Evolutionary conservation across 2,797 vertebrate species (phyloP).

Genomic region (Lophotriccus pileatus): DNA sequence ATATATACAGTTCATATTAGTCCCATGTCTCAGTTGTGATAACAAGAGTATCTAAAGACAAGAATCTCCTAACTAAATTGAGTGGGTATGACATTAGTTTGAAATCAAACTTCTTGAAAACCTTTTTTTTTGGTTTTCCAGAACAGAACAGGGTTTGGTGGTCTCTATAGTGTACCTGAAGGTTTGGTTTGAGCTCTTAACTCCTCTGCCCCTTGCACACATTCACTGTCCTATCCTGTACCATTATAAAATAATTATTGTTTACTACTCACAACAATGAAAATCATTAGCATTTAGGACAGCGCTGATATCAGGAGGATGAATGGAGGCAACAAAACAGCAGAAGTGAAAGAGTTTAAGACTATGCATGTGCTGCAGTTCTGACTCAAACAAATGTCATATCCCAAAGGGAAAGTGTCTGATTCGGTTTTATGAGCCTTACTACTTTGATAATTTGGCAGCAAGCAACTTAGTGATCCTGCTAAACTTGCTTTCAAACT

Average conservation of each 20-base stretch:
- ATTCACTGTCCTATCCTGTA: not conserved
- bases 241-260: not conserved
- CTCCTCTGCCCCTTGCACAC: not conserved
- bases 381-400: not conserved
- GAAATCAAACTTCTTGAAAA: not conserved
- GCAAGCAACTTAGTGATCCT: not conserved
- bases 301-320: not conserved
- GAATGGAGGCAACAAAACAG: not conserved
- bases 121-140: not conserved
- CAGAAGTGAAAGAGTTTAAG: not conserved
- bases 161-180: not conserved
- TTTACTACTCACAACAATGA: not conserved
- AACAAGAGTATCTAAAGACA: not conserved
- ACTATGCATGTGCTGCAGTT: not conserved
- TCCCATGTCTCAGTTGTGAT: not conserved
- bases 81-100: not conserved
- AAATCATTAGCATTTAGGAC: not conserved
- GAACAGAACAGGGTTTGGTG: not conserved
- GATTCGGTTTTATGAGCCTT: not conserved
- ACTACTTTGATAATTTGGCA: not conserved
- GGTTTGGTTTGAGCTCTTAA: not conserved
- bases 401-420: not conserved
- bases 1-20: not conserved
- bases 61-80: not conserved
- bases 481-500: not conserved